Evolutionary conservation across 2,888 invertebrate species (phyloP), one percentile per base, ranked within the genome.

Genomic region (Achlya flavicornis): DNA sequence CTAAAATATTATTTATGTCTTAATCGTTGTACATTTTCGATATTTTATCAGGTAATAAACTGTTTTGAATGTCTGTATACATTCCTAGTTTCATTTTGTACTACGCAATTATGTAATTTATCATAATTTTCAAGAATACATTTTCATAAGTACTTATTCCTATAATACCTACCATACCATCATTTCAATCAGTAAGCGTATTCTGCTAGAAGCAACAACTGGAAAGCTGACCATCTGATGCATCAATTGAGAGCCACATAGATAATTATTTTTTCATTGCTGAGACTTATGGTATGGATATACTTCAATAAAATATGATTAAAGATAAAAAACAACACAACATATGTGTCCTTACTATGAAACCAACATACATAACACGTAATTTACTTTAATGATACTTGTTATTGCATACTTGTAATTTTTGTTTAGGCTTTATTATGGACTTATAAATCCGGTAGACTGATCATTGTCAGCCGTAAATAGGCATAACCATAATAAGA

Each of bases 361-460:
- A 16, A 53, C 19, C 53, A 19, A 53, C 53, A 8, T 53, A 48
- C 7, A 6, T 48, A 48, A 48, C 8, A 53, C 19, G 19, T 19
- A 46, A 46, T 46, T 16, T 19, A 19, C 53, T 53, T 19, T 16
- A 53, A 53, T 53, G 53, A 53, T 53, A 19, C 53, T 10, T 19
- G 10, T 53, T 53, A 53, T 19, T 53, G 19, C n/a, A 53, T 53
- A 7, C 19, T 19, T 53, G 48, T 19, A 16, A 53, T 19, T 16
- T 53, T 53, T 58, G 12, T 62, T 48, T 14, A n/a, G 35, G 41
- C 41, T 32, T 7, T 32, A 58, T 32, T 62, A 64, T 60, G 63
- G 7, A 1, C 16, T 41, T 35, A 57, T 63, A 57, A 60, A 63
- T 16, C 53, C 19, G 19, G 53, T 53, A 53, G 53, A 53, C 19